Conservation (phyloP, 1,140 invertebrate genomes). For the Ylistrum balloti region DNA sequence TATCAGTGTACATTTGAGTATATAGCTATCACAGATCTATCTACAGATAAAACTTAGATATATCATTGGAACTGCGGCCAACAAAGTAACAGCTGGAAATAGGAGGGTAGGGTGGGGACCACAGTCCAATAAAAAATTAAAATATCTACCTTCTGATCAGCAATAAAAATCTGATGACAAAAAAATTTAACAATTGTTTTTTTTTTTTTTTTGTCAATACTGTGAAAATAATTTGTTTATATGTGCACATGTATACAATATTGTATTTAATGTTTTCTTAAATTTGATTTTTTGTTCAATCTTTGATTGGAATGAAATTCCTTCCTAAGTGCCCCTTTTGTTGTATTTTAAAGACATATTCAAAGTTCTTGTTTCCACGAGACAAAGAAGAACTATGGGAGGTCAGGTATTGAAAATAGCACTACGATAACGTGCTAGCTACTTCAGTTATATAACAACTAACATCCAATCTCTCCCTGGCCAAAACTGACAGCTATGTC, state of each 20-base stretch:
- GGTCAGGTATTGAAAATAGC: constrained; percentile 17
- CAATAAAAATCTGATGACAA: background rate
- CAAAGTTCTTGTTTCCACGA: constrained; percentile 25
- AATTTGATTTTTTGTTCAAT: background rate
- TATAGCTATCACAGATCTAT: constrained; percentile 11
- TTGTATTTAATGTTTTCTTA: background rate
- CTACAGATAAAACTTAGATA: background rate
- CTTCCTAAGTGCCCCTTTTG: background rate
- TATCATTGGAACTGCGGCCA: background rate
- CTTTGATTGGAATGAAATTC: constrained; percentile 27
- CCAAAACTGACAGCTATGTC: background rate
- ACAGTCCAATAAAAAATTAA: background rate
- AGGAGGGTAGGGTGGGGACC: constrained; percentile 6
- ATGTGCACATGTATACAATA: background rate
- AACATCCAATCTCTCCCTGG: background rate
- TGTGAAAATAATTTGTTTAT: background rate
- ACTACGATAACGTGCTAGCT: background rate
- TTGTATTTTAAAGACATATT: constrained; percentile 1
- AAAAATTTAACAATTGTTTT: background rate
- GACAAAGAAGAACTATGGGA: background rate
- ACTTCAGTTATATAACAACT: background rate
- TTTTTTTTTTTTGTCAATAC: background rate
- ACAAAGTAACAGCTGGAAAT: constrained; percentile 27
- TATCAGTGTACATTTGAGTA: constrained; percentile 8
- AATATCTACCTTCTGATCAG: background rate